Conservation (phyloP, 35 echinoderm and acorn worm species). For the Apostichopus californicus region DNA sequence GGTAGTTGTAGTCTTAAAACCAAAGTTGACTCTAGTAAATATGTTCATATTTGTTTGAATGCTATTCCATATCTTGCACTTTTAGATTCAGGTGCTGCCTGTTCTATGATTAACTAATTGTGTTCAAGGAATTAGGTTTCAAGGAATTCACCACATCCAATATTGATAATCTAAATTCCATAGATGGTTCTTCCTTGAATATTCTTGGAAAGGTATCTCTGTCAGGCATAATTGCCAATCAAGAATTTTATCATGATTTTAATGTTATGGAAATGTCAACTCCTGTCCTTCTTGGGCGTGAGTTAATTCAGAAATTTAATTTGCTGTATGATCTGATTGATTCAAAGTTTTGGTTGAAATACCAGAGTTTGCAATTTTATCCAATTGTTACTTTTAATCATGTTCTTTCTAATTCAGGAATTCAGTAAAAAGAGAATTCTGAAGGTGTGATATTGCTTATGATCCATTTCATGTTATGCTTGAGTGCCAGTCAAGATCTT, state of each 20-base stretch:
- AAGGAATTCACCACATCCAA: background rate
- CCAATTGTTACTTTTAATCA: conserved; percentile 10
- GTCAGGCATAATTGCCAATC: conserved; percentile 1
- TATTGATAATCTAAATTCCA: background rate
- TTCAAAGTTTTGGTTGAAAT: background rate
- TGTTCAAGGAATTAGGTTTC: background rate
- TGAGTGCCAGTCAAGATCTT: too few species aligned
- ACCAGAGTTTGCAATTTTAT: background rate
- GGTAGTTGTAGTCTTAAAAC: conserved; percentile 4
- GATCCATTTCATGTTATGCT: too few species aligned
- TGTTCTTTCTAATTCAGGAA: background rate
- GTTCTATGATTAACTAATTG: conserved; percentile 27
- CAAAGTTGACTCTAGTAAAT: conserved; percentile 10
- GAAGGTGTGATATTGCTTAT: background rate
- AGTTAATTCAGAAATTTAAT: background rate
- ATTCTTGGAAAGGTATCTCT: background rate
- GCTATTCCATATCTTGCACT: background rate
- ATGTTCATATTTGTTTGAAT: background rate
- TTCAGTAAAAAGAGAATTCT: background rate
- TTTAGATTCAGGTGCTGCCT: conserved; percentile 29
- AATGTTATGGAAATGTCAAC: background rate
- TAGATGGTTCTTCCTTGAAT: too few species aligned
- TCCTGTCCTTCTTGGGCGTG: conserved; percentile 6
- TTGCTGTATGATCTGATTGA: conserved; percentile 7
- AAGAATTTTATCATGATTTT: background rate